phyloP scores from a whole-genome alignment of 1,140 invertebrate genomes.

The Rhagoletis pomonella region DNA sequence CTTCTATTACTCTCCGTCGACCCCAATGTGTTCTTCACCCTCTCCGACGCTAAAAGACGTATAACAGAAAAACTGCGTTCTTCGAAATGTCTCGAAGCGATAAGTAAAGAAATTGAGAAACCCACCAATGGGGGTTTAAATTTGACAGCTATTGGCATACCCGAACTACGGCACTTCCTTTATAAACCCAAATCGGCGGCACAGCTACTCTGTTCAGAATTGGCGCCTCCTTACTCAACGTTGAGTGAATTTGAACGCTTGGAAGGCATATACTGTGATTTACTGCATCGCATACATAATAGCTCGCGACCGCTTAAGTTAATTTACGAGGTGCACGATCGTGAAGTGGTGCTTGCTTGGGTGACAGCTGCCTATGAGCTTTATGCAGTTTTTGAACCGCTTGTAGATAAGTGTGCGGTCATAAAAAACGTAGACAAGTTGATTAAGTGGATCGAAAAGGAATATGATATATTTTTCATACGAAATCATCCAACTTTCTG shows the following conservation, averaged over 20 bases:
- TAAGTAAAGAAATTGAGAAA: constrained; percentile 88
- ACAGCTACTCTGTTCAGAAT: constrained; percentile 90
- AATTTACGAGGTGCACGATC: constrained; percentile 87
- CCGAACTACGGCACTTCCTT: constrained; percentile 93
- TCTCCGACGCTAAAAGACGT: constrained; percentile 93
- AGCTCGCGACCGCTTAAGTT: constrained; percentile 88
- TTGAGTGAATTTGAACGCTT: constrained; percentile 76
- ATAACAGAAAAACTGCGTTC: constrained; percentile 89
- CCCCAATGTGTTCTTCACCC: constrained; percentile 89
- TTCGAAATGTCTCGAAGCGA: constrained; percentile 88
- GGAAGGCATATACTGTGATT: constrained; percentile 82
- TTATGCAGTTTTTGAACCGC: constrained; percentile 93
- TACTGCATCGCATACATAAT: constrained; percentile 88
- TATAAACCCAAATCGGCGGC: constrained; percentile 94
- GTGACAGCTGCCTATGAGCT: constrained; percentile 94
- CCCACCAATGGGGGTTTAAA: constrained; percentile 74
- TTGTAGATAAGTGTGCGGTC: constrained; percentile 88
- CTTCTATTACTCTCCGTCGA: constrained; percentile 93
- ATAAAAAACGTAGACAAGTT: constrained; percentile 92
- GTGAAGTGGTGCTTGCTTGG: constrained; percentile 94
- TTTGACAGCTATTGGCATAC: constrained; percentile 80
- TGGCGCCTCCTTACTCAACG: constrained; percentile 82
- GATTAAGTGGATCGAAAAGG: constrained; percentile 94
- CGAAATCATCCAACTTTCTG: constrained; percentile 91
- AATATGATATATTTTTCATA: constrained; percentile 94